Conservation (phyloP, 2,797 vertebrate species). For the Micropoecilia bifurca region DNA sequence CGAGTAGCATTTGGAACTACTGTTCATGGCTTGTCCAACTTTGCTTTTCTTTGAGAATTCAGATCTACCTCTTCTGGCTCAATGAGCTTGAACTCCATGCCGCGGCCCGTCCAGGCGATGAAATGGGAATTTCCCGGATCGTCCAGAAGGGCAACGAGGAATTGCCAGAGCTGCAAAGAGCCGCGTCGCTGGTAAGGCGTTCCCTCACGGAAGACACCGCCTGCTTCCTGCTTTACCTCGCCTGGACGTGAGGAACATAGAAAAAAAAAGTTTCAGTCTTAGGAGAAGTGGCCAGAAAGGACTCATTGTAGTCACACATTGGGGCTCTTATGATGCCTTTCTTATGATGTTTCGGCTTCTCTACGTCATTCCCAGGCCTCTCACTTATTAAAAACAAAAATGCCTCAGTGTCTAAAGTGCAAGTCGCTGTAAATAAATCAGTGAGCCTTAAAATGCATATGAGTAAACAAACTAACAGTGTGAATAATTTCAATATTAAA, state of each 20-base stretch:
- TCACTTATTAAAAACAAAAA: not conserved
- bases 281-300: not conserved
- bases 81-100: conserved; percentile 99
- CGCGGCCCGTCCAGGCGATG: conserved; percentile 98
- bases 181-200: conserved; percentile 95
- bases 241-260: conserved; percentile 67
- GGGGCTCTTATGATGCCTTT: not conserved
- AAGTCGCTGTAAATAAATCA: not conserved
- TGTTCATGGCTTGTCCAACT: not conserved
- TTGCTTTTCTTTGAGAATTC: not conserved
- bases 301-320: not conserved
- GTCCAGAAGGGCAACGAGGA: conserved; percentile 93
- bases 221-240: conserved; percentile 92
- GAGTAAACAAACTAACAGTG: not conserved
- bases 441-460: not conserved
- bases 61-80: conserved; percentile 93
- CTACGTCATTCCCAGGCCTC: not conserved
- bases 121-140: conserved; percentile 94
- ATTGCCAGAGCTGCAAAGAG: conserved; percentile 98
- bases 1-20: not conserved
- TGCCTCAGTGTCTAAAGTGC: not conserved
- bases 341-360: not conserved
- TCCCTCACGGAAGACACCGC: conserved; percentile 86
- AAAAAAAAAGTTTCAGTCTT: not conserved
- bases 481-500: not conserved